Conservation (phyloP, 2,797 vertebrate genomes). For the Cyclopterus lumpus region DNA sequence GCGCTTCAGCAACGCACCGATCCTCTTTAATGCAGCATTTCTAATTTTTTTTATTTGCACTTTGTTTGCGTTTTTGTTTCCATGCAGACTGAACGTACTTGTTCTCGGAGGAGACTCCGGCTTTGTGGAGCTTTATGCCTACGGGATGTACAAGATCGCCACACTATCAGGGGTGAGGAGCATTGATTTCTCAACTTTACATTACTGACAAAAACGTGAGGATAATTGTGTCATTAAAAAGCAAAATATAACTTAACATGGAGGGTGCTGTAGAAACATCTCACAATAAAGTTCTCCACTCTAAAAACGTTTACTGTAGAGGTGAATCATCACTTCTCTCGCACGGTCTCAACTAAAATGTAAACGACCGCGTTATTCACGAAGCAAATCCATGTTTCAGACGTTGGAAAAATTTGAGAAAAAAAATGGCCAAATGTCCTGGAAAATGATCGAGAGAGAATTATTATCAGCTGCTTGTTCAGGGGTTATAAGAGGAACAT, state of each 20-base stretch:
- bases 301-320: no score
- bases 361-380: neutral
- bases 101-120: constrained; percentile 92
- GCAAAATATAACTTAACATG: neutral
- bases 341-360: no score
- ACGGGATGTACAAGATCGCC: constrained; percentile 98
- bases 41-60: neutral
- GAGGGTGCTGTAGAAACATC: neutral
- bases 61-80: constrained; percentile 12
- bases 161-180: constrained; percentile 86
- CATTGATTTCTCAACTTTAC: neutral
- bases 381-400: neutral
- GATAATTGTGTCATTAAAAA: neutral
- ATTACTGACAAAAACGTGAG: neutral
- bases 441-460: no score
- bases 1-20: neutral
- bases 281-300: no score
- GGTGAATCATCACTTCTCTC: no score
- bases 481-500: neutral
- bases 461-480: no score
- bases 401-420: no score
- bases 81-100: constrained; percentile 91
- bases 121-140: constrained; percentile 96
- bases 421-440: no score
- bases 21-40: neutral